phyloP scores from a whole-genome alignment of 2,113 vertebrate genomes.

The Chloroceryle aenea region DNA sequence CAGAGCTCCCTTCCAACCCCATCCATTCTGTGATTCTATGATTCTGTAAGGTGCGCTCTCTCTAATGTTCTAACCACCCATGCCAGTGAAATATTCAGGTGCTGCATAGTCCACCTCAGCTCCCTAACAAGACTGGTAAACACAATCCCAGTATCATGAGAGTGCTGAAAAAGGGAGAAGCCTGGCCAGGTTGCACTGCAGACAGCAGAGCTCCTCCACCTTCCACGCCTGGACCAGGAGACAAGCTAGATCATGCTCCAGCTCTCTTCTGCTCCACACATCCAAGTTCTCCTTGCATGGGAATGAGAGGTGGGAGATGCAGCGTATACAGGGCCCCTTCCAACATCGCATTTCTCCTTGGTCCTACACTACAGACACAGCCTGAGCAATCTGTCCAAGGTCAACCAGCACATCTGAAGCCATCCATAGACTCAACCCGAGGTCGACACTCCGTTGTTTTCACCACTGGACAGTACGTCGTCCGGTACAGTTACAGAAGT shows the following conservation, averaged over 20 bases:
- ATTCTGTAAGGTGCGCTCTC: not conserved
- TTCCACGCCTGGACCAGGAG: rapidly evolving
- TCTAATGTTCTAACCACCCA: not conserved
- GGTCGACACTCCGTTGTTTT: not conserved
- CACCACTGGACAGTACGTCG: not conserved
- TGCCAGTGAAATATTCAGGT: not conserved
- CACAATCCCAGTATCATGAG: not conserved
- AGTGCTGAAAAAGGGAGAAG: not conserved
- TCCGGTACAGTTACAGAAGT: not conserved
- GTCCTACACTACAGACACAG: not conserved
- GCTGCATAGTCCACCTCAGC: not conserved
- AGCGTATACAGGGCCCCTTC: rapidly evolving
- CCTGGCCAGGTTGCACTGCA: not conserved
- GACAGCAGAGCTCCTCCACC: not conserved
- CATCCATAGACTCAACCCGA: not conserved
- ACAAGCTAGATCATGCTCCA: not conserved
- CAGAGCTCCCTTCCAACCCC: too few relatives aligned
- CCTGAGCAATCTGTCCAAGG: not conserved
- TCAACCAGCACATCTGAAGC: not conserved
- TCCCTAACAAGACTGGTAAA: not conserved
- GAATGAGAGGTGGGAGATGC: not conserved
- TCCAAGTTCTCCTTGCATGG: not conserved
- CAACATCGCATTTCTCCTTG: not conserved
- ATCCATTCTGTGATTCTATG: too few relatives aligned
- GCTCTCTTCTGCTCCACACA: not conserved